Base-by-base conservation (phyloP, 1,140 invertebrate genomes). In the Anoplolepis gracilipes region DNA sequence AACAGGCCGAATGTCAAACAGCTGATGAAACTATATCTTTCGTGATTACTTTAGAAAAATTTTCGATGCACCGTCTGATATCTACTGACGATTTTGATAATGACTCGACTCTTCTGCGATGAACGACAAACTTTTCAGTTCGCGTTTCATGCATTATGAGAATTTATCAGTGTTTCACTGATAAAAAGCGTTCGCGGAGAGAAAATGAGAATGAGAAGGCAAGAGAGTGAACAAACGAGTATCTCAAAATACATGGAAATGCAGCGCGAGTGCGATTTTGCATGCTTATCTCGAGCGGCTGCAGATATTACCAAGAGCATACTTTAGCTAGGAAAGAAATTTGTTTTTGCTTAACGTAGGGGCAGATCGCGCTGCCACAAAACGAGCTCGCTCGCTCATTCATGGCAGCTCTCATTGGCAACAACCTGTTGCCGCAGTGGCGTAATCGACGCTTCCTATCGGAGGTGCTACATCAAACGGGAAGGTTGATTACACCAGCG, bases 371-470 rank as follows among this genome's bases (percentile, higher is more conserved):
- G 77, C 55, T 36, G 64, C 87, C 64, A 82, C 85, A 76, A 82
- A 89, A 89, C 64, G 84, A 76, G 73, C 61, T 69, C 59, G 86
- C 73, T 79, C 84, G 85, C 75, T 88, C 88, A 90, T 90, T 90
- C 88, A 88, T 85, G 78, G 49, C 53, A 79, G 87, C 77, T 88
- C 85, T 84, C 87, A 89, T 89, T 87, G 87, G 87, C 30, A 88
- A 87, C 88, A 90, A 90, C 88, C 88, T 90, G 87, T 90, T 90
- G 88, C 87, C 75, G 77, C 88, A 89, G 49, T 88, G 88, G 85
- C 87, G 88, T 89, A 89, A 77, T 75, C 70, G 64, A 25, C 57
- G 77, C 75, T 86, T 88, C 49, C 55, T 53, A 59, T 69, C 70
- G 19, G 8, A 62, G 72, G 42, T 39, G 57, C 72, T 33, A 19